Base-by-base conservation (phyloP, 2,113 vertebrate genomes). In the Eulacestoma nigropectus region DNA sequence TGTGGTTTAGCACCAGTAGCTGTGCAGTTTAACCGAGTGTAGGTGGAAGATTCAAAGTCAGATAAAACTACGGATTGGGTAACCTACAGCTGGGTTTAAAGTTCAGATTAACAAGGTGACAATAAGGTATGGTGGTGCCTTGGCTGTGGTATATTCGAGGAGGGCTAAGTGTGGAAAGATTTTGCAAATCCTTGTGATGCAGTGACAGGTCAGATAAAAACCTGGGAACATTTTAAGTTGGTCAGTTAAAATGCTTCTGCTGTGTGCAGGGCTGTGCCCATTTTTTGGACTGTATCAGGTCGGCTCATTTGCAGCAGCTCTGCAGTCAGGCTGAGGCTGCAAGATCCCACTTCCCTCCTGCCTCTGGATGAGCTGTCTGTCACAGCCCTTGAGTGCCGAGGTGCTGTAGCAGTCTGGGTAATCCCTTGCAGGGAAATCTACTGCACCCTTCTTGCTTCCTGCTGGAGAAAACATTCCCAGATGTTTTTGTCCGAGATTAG, bases 131-230 rank as follows among this genome's bases (percentile, higher is more conserved):
- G 37, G n/a, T 25, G 53, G 25, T 78, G 33, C 83, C 30, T 68
- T 0, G 1, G 37, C 49, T 0, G 3, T 41, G 70, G 4, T 33
- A 14, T 57, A 13, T 44, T 68, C 0, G 0, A 41, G 26, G 57
- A 86, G 74, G 37, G 20, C 21, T 75, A 64, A 52, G 23, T 6
- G 30, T 63, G 65, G 37, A 30, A 32, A 29, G n/a, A 50, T 78
- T 44, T 49, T 42, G 37, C 32, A 59, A 39, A 59, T 65, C 27
- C 29, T 53, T 52, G 49, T 35, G 57, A 30, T 12, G 11, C 35
- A 37, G 2, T 27, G 60, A 47, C 22, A 46, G 52, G 27, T 67
- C 41, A 57, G 37, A 5, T 53, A 15, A 64, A 76, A 80, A 35
- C 25, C n/a, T 64, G 63, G 63, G 55, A 77, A 23, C 13, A 4